These are phyloP conservation scores for Bombus balteatus DNA, from an alignment of 1,140 invertebrate genomes.

Conservation along the genomic window DNA sequence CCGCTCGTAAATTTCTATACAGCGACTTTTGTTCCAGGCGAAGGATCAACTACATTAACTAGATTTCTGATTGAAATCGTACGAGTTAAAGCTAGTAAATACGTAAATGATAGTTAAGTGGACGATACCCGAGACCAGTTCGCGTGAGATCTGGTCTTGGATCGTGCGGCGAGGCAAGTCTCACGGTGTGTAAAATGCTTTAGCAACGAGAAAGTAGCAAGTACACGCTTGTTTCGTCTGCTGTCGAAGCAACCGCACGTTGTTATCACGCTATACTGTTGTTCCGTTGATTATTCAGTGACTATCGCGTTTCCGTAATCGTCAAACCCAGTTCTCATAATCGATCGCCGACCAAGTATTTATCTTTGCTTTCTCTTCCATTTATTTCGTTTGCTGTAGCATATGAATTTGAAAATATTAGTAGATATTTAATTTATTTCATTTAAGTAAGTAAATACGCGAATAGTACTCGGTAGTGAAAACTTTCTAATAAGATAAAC, in stretches of 20 bases:
- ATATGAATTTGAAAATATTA: too few species aligned
- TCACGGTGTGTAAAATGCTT: not conserved
- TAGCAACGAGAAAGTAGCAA: conserved; percentile 4
- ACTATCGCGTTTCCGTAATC: not conserved
- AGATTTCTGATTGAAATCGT: too few species aligned
- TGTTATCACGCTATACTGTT: not conserved
- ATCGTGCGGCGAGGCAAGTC: not conserved
- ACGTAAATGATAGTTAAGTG: rapidly evolving
- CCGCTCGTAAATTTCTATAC: too few species aligned
- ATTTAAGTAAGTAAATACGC: too few species aligned
- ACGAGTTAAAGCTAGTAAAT: too few species aligned
- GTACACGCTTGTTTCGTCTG: not conserved
- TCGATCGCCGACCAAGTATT: not conserved
- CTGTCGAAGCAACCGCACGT: not conserved
- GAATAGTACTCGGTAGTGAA: too few species aligned
- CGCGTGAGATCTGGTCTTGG: too few species aligned
- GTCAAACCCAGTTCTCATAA: not conserved
- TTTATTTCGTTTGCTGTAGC: too few species aligned
- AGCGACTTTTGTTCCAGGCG: rapidly evolving
- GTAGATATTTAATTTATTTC: not conserved
- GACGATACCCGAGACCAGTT: too few species aligned
- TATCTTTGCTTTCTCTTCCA: not conserved
- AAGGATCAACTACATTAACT: rapidly evolving
- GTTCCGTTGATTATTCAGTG: not conserved
- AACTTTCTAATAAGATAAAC: not conserved